Evolutionary conservation across 1,140 invertebrate species (phyloP).

Genomic region (Ectropis grisescens): DNA sequence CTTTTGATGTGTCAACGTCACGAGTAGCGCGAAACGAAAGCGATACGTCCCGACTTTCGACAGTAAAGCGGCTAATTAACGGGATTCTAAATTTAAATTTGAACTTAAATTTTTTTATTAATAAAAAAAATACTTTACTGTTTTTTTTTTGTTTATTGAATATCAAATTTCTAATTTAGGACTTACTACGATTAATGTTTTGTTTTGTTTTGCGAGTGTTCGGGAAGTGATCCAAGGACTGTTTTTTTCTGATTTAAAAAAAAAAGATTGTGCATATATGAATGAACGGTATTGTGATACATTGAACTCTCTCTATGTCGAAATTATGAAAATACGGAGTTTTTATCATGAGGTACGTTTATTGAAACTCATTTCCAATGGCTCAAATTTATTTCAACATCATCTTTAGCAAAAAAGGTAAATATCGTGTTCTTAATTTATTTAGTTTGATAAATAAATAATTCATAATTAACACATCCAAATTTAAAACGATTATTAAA

Average conservation of each 20-base stretch:
- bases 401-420: slow-evolving; percentile 1
- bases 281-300: slow-evolving; percentile 16
- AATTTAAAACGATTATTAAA: not conserved
- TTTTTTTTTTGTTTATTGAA: not conserved
- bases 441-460: not conserved
- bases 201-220: slow-evolving; percentile 6
- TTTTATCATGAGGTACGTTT: slow-evolving; percentile 49
- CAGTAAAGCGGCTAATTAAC: not conserved
- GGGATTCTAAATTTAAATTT: slow-evolving; percentile 1
- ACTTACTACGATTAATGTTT: not conserved
- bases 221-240: no score
- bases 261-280: slow-evolving; percentile 14
- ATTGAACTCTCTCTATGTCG: slow-evolving; percentile 12
- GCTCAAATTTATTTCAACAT: slow-evolving; percentile 4
- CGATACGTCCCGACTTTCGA: not conserved
- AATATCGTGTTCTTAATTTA: no score
- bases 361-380: not conserved
- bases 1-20: slow-evolving; percentile 31
- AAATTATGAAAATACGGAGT: slow-evolving; percentile 61
- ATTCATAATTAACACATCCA: not conserved
- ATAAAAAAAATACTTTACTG: not conserved
- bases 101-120: not conserved
- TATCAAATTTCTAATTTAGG: not conserved
- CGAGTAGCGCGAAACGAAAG: no score
- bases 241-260: no score